phyloP scores from a whole-genome alignment of 2,113 vertebrate species.

The Corapipo altera region DNA sequence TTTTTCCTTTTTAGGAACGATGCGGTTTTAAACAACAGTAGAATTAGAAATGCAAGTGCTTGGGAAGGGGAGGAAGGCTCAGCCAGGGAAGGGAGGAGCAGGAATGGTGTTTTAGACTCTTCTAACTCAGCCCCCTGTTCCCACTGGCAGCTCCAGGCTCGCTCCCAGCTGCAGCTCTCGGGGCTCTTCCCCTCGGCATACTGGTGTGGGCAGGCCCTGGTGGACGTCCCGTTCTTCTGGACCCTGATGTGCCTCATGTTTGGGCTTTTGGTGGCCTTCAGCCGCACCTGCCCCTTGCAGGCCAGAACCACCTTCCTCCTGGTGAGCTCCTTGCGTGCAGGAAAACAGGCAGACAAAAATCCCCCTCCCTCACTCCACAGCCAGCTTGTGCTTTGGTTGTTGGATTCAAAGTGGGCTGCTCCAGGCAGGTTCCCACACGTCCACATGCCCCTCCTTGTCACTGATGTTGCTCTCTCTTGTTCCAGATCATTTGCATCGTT shows the following conservation, averaged over 20 bases:
- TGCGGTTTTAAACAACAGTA: not conserved
- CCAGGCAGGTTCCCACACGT: not conserved
- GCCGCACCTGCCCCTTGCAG: accelerated
- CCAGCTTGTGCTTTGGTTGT: accelerated
- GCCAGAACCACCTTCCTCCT: accelerated
- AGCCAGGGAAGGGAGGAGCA: not conserved
- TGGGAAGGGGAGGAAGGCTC: not conserved
- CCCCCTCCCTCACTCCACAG: accelerated
- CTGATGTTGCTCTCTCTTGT: not conserved
- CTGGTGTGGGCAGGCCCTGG: slow-evolving; percentile 88
- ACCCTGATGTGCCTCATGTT: slow-evolving; percentile 77
- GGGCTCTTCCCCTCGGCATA: slow-evolving; percentile 88
- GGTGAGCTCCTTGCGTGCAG: too few species aligned
- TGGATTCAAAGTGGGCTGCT: accelerated
- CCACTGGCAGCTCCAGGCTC: slow-evolving; percentile 77
- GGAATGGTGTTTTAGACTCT: not conserved
- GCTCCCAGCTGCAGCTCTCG: slow-evolving; percentile 79
- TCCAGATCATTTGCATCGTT: slow-evolving; percentile 74
- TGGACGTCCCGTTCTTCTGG: slow-evolving; percentile 84
- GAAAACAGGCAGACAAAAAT: accelerated
- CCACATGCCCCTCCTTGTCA: not conserved
- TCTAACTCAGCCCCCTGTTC: not conserved
- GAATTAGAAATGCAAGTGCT: not conserved
- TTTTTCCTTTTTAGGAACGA: not conserved
- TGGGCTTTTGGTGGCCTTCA: not conserved